Percentiles rank a stretch among this genome's conserved stretches.
These are phyloP conservation scores for Falco biarmicus DNA, from an alignment of 2,797 vertebrate genomes.

Conservation along the genomic window DNA sequence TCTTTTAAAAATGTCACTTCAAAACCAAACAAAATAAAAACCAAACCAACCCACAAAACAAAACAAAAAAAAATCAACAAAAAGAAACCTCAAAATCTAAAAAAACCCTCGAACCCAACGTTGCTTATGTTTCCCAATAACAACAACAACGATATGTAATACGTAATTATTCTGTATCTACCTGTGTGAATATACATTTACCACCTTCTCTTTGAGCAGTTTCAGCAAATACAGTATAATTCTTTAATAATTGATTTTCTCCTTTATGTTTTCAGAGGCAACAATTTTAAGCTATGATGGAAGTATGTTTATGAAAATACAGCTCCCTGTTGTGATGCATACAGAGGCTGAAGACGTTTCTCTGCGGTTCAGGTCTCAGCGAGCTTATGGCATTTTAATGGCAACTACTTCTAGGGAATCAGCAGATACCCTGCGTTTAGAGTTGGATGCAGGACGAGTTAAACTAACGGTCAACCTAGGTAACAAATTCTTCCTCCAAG, in stretches of 20 bases:
- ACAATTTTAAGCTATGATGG: slow-evolving; percentile 96
- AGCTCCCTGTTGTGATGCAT: slow-evolving; percentile 96
- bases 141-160: not conserved
- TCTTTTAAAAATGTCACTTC: not conserved
- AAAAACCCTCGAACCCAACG: accelerated
- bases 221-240: not conserved
- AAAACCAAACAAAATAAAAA: not conserved
- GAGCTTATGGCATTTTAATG: slow-evolving; percentile 95
- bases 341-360: slow-evolving; percentile 97
- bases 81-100: not conserved
- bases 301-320: slow-evolving; percentile 99
- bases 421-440: slow-evolving; percentile 92
- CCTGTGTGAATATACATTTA: not conserved
- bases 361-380: slow-evolving; percentile 93
- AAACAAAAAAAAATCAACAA: too few species aligned
- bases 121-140: not conserved
- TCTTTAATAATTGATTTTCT: not conserved
- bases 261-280: slow-evolving; percentile 82
- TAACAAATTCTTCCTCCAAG: slow-evolving; percentile 79
- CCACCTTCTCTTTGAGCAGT: not conserved
- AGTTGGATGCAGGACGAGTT: slow-evolving; percentile 93
- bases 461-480: slow-evolving; percentile 98
- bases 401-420: slow-evolving; percentile 96
- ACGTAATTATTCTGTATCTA: accelerated
- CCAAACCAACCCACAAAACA: not conserved